Base-by-base conservation (phyloP, 1,140 invertebrate genomes). In the Procambarus virginalis region DNA sequence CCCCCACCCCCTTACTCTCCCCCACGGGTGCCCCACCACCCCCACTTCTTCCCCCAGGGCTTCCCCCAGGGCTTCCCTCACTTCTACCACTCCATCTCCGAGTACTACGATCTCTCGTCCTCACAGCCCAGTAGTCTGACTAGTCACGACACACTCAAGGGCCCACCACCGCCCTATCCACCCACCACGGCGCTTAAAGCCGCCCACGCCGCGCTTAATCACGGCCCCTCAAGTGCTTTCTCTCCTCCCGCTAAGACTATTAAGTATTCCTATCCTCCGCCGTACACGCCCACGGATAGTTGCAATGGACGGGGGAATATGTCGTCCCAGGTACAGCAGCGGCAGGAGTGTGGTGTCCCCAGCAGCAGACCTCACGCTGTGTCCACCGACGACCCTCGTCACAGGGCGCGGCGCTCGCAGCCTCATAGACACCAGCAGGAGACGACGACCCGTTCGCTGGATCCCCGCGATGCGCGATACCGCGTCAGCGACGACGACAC, bases 171-270 rank as follows among this genome's bases (percentile, higher is more conserved):
- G 8, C 82, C 89, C 6, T 90, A 90, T 76, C 81, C 87, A n/a
- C 77, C 89, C 49, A 78, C 77, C 12, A 48, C 82, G 10, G 58
- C 64, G 34, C 75, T 89, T 49, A 90, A 90, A 75, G 45, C 89
- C 78, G n/a, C 84, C 45, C 82, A 90, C 14, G 77, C 84, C 34
- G 91, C 91, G 60, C 85, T 92, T 48, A 92, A 92, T 76, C 91
- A 92, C 70, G 91, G 91, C 1, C 91, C 91, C 34, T 92, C 91
- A 1, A 92, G 91, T 68, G 91, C 91, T 51, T 92, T 91, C 70
- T 81, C 89, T 3, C 89, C 91, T 3, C 91, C 91, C 10, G 55
- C 82, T 12, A 90, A 90, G n/a, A 85, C 55, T 64, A 90, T 78
- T 10, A 84, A 89, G 20, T 84, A 89, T 49, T 79, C 58, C 6